Conservation (phyloP, 2,797 vertebrate genomes). For the Brotula barbata region DNA sequence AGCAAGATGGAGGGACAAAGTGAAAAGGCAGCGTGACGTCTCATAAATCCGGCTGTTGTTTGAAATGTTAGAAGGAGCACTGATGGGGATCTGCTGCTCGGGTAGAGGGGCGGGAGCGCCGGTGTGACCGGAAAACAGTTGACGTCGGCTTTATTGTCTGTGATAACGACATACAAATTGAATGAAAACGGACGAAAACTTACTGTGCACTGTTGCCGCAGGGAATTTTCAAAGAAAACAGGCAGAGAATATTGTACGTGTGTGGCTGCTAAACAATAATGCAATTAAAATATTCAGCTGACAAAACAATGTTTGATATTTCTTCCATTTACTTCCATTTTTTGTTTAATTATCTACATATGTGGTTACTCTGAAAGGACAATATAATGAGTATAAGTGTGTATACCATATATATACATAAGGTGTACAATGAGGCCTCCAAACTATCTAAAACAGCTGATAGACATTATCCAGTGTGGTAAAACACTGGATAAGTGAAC, state of each 20-base stretch:
- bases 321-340: too few species aligned
- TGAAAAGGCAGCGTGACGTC: conserved; percentile 45
- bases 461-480: conserved; percentile 45
- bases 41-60: too few species aligned
- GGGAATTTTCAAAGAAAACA: too few species aligned
- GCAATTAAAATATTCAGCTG: too few species aligned
- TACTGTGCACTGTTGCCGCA: neutral
- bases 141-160: conserved; percentile 15
- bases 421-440: neutral
- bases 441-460: conserved; percentile 42
- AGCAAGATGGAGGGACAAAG: conserved; percentile 37
- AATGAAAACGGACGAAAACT: neutral
- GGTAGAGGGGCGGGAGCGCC: conserved; percentile 13
- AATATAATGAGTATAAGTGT: too few species aligned
- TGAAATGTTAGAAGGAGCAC: too few species aligned
- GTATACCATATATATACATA: too few species aligned
- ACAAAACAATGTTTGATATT: too few species aligned
- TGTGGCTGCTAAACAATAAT: too few species aligned
- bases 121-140: conserved; percentile 9
- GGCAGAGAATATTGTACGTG: neutral
- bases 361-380: too few species aligned
- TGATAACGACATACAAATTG: conserved; percentile 19
- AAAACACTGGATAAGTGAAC: conserved; percentile 44
- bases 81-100: conserved; percentile 3
- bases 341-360: too few species aligned